phyloP scores from a whole-genome alignment of 2,113 vertebrate species.

The Rhagologus leucostigma region DNA sequence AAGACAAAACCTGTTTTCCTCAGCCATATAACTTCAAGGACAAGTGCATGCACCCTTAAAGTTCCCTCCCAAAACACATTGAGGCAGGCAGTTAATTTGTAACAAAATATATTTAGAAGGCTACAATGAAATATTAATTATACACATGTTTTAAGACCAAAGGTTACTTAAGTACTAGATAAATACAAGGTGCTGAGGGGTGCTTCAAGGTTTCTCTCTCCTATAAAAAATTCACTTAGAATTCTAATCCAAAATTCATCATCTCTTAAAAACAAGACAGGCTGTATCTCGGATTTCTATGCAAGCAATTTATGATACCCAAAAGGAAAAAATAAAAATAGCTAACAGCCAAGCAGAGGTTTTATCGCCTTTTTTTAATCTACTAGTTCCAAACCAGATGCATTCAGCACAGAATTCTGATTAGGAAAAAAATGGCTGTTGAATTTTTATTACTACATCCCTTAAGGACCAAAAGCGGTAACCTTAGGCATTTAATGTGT shows the following conservation, averaged over 20 bases:
- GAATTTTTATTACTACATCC: constrained; percentile 45
- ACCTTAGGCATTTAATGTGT: constrained; percentile 36
- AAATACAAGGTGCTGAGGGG: neutral
- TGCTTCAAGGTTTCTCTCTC: neutral
- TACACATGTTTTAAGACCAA: neutral
- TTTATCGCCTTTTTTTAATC: constrained; percentile 28
- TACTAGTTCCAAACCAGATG: constrained; percentile 12
- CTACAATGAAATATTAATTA: neutral
- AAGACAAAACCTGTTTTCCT: neutral
- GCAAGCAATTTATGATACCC: neutral
- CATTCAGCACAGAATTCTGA: constrained; percentile 29
- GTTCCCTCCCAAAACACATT: neutral
- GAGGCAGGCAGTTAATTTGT: neutral
- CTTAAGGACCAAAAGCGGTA: neutral
- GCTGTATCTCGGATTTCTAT: neutral
- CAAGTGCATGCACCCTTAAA: neutral
- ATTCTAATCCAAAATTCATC: constrained; percentile 10
- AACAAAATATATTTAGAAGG: neutral
- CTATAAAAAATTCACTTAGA: neutral
- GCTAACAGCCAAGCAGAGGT: neutral
- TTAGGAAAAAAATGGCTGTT: constrained; percentile 17
- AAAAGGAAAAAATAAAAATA: neutral
- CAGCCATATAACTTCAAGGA: neutral
- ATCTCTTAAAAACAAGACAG: neutral
- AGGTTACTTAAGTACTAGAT: neutral